phyloP scores from a whole-genome alignment of 2,113 vertebrate genomes.

The Poecilia latipinna region DNA sequence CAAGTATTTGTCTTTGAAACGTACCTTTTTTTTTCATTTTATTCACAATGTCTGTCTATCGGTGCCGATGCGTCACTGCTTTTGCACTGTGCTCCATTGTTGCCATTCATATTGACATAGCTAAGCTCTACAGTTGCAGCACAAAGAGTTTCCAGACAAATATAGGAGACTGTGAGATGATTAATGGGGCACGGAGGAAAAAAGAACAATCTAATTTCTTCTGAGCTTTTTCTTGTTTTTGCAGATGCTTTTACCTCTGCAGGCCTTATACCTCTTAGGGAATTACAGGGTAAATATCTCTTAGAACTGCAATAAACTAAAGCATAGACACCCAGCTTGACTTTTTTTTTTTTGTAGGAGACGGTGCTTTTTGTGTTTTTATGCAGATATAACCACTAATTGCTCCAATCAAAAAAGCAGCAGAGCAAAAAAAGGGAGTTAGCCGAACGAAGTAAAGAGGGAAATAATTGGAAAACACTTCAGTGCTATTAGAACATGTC shows the following conservation, averaged over 20 bases:
- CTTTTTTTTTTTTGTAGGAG: background rate
- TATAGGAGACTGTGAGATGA: conserved; percentile 5
- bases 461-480: background rate
- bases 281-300: background rate
- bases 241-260: background rate
- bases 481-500: background rate
- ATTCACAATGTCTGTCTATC: background rate
- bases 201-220: conserved; percentile 2
- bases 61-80: background rate
- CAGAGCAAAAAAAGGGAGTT: background rate
- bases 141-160: conserved; percentile 6
- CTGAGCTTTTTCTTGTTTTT: background rate
- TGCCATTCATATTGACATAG: conserved; percentile 1
- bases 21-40: background rate
- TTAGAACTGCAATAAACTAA: background rate
- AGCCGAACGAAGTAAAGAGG: background rate
- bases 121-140: background rate
- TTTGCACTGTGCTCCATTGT: background rate
- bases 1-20: background rate
- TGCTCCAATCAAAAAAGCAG: background rate
- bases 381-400: background rate
- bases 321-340: background rate
- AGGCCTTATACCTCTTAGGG: background rate
- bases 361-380: background rate
- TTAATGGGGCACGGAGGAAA: background rate